A percentile compares a stretch with the other conserved stretches of the same genome.
Evolutionary conservation across 1,140 invertebrate species (phyloP).

Genomic region (Hestina assimilis): DNA sequence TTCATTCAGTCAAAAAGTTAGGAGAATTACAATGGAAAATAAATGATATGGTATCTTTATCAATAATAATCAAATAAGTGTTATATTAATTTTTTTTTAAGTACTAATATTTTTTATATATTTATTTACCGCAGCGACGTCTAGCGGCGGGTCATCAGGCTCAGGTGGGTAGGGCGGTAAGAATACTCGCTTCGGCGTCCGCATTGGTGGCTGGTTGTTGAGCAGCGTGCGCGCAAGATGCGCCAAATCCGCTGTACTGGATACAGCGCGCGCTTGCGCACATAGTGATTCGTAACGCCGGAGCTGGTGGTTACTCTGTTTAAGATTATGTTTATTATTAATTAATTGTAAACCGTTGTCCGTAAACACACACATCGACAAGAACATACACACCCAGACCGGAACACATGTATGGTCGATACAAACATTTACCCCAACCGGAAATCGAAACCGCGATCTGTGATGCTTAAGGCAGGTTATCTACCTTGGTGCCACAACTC

Average conservation of each 20-base stretch:
- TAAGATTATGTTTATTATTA: neutral
- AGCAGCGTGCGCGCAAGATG: constrained; percentile 85
- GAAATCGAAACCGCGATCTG: no score
- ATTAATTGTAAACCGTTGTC: neutral
- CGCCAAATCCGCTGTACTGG: constrained; percentile 83
- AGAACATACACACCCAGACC: neutral
- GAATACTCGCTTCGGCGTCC: constrained; percentile 82
- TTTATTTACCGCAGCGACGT: constrained; percentile 57
- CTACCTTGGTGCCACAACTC: no score
- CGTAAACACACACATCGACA: no score
- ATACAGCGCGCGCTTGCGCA: constrained; percentile 84
- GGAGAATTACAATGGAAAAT: no score
- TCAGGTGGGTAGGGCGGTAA: constrained; percentile 81
- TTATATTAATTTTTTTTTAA: no score
- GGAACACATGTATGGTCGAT: no score
- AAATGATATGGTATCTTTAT: no score
- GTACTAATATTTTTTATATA: neutral
- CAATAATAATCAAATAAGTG: no score
- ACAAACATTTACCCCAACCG: no score
- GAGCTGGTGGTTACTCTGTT: constrained; percentile 86
- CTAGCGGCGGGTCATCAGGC: constrained; percentile 64
- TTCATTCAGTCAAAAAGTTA: no score
- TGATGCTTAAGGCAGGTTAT: no score
- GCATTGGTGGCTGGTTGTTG: constrained; percentile 77
- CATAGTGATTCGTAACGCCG: constrained; percentile 87